Evolutionary conservation across 2,888 invertebrate genomes (phyloP).

Genomic region (Spodoptera littoralis): DNA sequence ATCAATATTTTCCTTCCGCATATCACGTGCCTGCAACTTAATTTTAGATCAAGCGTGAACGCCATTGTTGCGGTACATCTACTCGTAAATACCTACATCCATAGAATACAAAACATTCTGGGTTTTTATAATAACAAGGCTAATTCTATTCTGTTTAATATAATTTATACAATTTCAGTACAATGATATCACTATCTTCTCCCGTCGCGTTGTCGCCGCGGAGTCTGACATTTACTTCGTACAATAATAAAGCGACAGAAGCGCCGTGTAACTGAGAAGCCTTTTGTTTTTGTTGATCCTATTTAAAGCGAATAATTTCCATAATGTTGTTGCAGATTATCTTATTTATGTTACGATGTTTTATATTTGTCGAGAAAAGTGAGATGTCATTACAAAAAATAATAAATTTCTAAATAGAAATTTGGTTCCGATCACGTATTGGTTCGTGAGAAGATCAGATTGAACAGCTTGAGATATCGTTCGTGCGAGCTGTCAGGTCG

Average conservation of each 20-base stretch:
- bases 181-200: constrained; percentile 10
- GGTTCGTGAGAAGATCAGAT: constrained; percentile 41
- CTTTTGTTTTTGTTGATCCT: constrained; percentile 65
- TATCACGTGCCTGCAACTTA: neutral
- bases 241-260: constrained; percentile 63
- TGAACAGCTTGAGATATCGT: constrained; percentile 41
- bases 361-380: constrained; percentile 5
- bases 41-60: constrained; percentile 1
- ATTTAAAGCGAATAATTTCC: constrained; percentile 37
- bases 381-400: constrained; percentile 3
- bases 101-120: too few species aligned
- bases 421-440: constrained; percentile 48
- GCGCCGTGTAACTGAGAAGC: constrained; percentile 53
- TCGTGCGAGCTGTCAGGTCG: constrained; percentile 35
- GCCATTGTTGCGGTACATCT: neutral
- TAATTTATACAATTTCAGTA: neutral
- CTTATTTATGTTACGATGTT: neutral
- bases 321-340: constrained; percentile 14
- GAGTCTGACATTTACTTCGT: constrained; percentile 60
- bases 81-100: too few species aligned
- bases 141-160: constrained; percentile 1
- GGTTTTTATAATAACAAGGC: too few species aligned
- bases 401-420: constrained; percentile 40
- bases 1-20: constrained; percentile 14
- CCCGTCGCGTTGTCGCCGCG: constrained; percentile 1